A percentile compares a stretch with the other conserved stretches of the same genome.
These are phyloP conservation scores for Burhinus oedicnemus DNA, from an alignment of 2,113 vertebrate genomes.

Conservation along the genomic window DNA sequence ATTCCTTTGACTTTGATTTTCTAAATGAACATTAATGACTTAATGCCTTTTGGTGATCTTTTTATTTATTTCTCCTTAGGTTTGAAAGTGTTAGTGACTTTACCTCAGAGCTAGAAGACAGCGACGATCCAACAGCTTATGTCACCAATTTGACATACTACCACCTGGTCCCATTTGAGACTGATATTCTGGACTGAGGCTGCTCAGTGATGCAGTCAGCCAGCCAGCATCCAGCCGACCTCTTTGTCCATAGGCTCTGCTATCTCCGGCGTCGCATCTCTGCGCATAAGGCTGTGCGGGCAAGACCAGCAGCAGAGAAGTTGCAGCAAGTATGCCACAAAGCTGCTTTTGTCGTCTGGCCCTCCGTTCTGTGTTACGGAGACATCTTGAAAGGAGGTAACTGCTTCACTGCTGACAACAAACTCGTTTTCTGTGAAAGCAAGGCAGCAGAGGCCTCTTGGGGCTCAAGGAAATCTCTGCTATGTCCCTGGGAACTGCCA, in stretches of 20 bases:
- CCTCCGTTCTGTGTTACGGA: neutral
- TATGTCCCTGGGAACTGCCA: neutral
- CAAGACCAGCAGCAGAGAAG: neutral
- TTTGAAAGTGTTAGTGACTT: constrained; percentile 88
- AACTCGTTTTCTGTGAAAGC: neutral
- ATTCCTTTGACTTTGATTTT: neutral
- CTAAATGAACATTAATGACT: neutral
- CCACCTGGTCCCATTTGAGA: constrained; percentile 95
- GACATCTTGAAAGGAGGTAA: neutral
- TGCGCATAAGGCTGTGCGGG: neutral
- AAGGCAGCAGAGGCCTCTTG: neutral
- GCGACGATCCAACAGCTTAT: constrained; percentile 88
- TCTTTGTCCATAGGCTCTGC: neutral
- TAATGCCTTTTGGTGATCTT: neutral
- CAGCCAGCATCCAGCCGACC: neutral
- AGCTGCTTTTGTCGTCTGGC: neutral
- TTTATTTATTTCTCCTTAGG: constrained; percentile 67
- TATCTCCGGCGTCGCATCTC: neutral
- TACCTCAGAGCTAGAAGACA: constrained; percentile 81
- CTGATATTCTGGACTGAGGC: constrained; percentile 93
- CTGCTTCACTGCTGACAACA: neutral
- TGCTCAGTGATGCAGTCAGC: neutral
- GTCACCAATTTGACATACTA: constrained; percentile 98
- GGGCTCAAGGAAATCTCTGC: neutral
- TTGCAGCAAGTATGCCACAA: neutral